Evolutionary conservation across 2,888 invertebrate species (phyloP).

Genomic region (Ophonus ardosiacus): DNA sequence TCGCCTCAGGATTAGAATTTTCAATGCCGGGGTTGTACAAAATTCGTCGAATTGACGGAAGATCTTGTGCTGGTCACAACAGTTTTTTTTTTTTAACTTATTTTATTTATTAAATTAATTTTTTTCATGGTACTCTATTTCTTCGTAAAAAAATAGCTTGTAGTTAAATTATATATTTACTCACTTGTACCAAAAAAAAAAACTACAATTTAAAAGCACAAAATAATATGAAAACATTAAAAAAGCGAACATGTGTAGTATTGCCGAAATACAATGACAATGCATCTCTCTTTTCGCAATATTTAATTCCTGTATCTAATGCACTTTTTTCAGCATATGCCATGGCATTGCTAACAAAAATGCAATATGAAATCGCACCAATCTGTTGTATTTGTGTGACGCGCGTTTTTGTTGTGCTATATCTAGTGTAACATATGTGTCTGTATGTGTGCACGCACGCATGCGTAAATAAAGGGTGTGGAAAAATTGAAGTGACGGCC

Average conservation of each 20-base stretch:
- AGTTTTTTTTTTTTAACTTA: too few species aligned
- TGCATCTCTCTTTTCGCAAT: not conserved
- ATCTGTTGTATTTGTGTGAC: constrained; percentile 15
- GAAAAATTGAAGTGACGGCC: constrained; percentile 50
- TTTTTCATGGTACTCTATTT: too few species aligned
- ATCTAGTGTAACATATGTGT: constrained; percentile 46
- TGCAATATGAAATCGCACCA: constrained; percentile 26
- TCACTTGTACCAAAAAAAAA: too few species aligned
- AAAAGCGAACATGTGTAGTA: not conserved
- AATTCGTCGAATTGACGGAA: too few species aligned
- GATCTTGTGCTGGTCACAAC: too few species aligned
- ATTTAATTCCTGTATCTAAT: constrained; percentile 28
- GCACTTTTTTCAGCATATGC: constrained; percentile 30
- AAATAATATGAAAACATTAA: not conserved
- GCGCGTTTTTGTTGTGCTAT: constrained; percentile 23
- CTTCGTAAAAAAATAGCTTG: too few species aligned
- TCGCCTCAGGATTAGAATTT: too few species aligned
- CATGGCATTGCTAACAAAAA: not conserved
- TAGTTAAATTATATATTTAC: too few species aligned
- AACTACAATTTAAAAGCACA: too few species aligned
- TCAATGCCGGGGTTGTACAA: too few species aligned
- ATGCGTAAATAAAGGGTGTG: constrained; percentile 49
- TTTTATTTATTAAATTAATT: too few species aligned
- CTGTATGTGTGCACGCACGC: constrained; percentile 41
- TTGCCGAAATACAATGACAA: not conserved